Percentiles rank a stretch among this genome's conserved stretches.
Conservation (phyloP, 2,888 invertebrate genomes). For the Notocelia uddmanniana region DNA sequence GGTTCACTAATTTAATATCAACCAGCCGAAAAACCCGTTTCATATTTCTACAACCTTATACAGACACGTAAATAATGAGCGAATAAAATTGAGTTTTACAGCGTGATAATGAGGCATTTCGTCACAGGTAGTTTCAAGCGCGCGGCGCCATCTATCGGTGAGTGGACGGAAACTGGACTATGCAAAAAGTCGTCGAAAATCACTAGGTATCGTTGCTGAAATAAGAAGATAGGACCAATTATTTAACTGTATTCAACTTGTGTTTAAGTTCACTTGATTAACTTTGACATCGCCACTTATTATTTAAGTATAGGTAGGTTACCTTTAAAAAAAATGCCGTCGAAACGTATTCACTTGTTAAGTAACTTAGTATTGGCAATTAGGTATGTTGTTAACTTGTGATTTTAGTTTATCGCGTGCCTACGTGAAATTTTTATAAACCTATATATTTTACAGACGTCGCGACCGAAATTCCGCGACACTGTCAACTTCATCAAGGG, state of each 20-base stretch:
- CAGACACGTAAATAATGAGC: slow-evolving; percentile 29
- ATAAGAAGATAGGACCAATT: too few species aligned
- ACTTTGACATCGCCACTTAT: background rate
- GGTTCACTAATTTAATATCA: slow-evolving; percentile 31
- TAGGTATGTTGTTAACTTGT: background rate
- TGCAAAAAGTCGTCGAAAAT: too few species aligned
- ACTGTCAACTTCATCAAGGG: slow-evolving; percentile 64
- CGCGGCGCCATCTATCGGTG: slow-evolving; percentile 69
- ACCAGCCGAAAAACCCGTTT: slow-evolving; percentile 26
- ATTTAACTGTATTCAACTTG: too few species aligned
- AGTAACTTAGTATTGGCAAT: background rate
- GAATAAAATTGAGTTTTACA: slow-evolving; percentile 37
- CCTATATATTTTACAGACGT: slow-evolving; percentile 34
- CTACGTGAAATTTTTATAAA: slow-evolving; percentile 1
- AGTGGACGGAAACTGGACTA: slow-evolving; percentile 55
- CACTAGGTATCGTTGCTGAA: too few species aligned
- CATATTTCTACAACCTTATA: slow-evolving; percentile 22
- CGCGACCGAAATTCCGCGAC: slow-evolving; percentile 56
- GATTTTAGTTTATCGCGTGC: background rate
- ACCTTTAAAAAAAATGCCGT: too few species aligned
- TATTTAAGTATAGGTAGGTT: background rate
- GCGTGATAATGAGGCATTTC: slow-evolving; percentile 38
- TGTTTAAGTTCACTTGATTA: too few species aligned
- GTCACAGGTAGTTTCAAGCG: background rate
- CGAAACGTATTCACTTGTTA: background rate